phyloP scores from a whole-genome alignment of 2,888 invertebrate genomes.

The Tipula helvola region DNA sequence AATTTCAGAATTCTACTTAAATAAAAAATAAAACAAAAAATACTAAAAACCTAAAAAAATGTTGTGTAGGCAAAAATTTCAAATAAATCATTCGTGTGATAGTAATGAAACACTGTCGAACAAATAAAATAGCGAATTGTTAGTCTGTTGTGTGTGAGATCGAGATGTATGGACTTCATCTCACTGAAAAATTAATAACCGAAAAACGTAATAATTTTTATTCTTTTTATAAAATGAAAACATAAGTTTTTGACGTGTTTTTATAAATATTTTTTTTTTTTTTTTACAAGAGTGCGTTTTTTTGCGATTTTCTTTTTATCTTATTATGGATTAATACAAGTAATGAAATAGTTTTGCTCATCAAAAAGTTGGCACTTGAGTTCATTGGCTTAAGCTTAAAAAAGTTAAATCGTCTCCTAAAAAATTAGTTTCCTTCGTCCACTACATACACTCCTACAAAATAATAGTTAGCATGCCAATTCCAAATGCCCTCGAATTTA shows the following conservation, averaged over 20 bases:
- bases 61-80: neutral
- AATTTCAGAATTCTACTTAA: conserved; percentile 4
- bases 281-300: neutral
- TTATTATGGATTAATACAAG: neutral
- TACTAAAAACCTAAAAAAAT: neutral
- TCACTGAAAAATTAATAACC: neutral
- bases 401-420: neutral
- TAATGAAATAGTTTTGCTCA: neutral
- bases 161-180: neutral
- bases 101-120: neutral
- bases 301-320: neutral
- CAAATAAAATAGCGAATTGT: neutral
- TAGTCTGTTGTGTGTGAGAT: neutral
- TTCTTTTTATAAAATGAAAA: neutral
- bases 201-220: neutral
- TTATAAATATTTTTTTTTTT: neutral
- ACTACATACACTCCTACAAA: neutral
- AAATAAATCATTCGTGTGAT: conserved; percentile 4
- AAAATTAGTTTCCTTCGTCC: neutral
- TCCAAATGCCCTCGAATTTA: neutral
- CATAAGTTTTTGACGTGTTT: neutral
- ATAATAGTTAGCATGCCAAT: neutral
- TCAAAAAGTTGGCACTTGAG: neutral
- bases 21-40: neutral
- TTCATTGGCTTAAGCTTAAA: neutral